Conservation (phyloP, 2,797 vertebrate species). For the Hapalemur alaotrensis region DNA sequence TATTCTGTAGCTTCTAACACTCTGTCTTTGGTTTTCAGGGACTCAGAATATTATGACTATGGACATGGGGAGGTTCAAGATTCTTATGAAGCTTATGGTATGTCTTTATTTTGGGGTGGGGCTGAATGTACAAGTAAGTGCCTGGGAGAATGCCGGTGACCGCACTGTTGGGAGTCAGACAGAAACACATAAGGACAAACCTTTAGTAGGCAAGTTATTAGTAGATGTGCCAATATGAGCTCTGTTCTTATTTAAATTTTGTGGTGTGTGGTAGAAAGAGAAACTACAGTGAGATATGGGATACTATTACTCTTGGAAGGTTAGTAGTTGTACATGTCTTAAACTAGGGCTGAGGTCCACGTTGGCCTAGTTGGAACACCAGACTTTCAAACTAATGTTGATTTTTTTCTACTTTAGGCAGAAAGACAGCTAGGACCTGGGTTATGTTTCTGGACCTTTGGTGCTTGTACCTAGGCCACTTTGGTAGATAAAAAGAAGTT, state of each 20-base stretch:
- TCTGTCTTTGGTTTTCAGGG: slow-evolving; percentile 85
- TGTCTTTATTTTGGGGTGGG: slow-evolving; percentile 77
- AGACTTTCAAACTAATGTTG: not conserved
- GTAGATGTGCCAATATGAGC: not conserved
- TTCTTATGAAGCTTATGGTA: slow-evolving; percentile 96
- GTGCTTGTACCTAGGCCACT: not conserved
- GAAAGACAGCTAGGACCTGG: not conserved
- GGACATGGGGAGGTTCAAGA: slow-evolving; percentile 97
- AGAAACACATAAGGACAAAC: not conserved
- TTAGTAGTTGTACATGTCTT: not conserved
- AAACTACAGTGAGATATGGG: not conserved
- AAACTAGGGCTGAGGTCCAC: not conserved
- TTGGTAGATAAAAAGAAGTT: not conserved
- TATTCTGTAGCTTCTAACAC: slow-evolving; percentile 16
- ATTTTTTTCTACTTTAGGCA: not conserved
- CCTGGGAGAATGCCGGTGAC: not conserved
- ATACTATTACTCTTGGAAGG: not conserved
- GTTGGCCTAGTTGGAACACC: not conserved
- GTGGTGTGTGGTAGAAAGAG: not conserved
- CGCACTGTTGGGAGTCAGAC: not conserved
- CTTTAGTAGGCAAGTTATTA: not conserved
- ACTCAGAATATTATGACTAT: slow-evolving; percentile 99
- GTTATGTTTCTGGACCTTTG: slow-evolving; percentile 8
- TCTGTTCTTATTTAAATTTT: not conserved
- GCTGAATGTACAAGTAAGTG: slow-evolving; percentile 43